Conservation (phyloP, 2,113 vertebrate species). For the Pterophyllum scalare region DNA sequence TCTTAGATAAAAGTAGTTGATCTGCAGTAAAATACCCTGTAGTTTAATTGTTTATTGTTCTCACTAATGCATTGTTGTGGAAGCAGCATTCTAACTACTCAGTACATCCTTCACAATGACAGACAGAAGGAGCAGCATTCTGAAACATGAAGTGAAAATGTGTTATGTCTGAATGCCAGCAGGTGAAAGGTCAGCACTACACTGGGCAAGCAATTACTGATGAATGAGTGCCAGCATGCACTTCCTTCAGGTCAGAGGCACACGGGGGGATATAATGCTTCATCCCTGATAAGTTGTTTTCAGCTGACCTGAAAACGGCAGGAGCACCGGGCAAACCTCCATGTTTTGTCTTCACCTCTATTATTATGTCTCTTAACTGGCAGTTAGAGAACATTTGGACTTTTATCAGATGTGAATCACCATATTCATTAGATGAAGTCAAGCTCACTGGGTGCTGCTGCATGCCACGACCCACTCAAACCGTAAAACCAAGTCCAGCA, state of each 20-base stretch:
- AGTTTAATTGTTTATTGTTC: not conserved
- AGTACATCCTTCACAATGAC: not conserved
- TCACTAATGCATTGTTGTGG: not conserved
- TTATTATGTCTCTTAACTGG: slow-evolving; percentile 11
- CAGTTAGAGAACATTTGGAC: not conserved
- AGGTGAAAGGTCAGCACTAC: slow-evolving; percentile 45
- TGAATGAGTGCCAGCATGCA: slow-evolving; percentile 37
- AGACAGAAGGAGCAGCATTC: not conserved
- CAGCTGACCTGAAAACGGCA: not conserved
- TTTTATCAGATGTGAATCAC: slow-evolving; percentile 1
- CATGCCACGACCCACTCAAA: slow-evolving; percentile 4
- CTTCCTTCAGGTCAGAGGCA: slow-evolving; percentile 26
- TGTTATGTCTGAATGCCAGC: slow-evolving; percentile 36
- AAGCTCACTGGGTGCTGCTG: slow-evolving; percentile 7
- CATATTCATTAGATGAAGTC: not conserved
- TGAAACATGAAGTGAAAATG: not conserved
- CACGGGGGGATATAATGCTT: not conserved
- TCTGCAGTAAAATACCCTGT: not conserved
- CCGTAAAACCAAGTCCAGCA: not conserved
- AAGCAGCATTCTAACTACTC: not conserved
- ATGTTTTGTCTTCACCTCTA: slow-evolving; percentile 24
- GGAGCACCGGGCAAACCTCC: not conserved
- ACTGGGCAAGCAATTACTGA: slow-evolving; percentile 44
- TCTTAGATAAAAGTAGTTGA: not conserved
- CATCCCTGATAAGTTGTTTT: slow-evolving; percentile 14